Percentiles rank a stretch among this genome's conserved stretches.
Conservation (phyloP, 2,888 invertebrate species). For the Oscheius sp. region DNA sequence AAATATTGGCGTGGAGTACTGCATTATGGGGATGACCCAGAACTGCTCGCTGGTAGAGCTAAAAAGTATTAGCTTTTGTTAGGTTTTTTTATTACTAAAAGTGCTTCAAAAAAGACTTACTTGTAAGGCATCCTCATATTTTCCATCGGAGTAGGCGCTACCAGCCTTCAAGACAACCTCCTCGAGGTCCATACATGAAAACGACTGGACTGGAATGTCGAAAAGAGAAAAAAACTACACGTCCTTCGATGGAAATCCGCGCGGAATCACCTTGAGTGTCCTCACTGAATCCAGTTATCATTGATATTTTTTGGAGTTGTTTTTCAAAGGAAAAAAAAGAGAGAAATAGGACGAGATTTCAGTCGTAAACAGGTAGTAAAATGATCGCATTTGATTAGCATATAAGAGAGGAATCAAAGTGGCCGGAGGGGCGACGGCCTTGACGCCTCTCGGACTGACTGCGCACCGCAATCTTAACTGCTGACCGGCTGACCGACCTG, state of each 20-base stretch:
- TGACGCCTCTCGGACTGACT: constrained; percentile 14
- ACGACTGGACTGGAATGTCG: not conserved
- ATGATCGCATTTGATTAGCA: not conserved
- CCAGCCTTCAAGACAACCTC: constrained; percentile 28
- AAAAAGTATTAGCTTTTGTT: not conserved
- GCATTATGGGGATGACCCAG: constrained; percentile 39
- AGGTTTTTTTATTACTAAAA: not conserved
- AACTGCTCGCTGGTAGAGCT: constrained; percentile 33
- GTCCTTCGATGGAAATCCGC: constrained; percentile 20
- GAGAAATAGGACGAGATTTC: not conserved
- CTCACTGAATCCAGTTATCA: constrained; percentile 3
- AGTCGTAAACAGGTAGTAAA: not conserved
- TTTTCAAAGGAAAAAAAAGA: constrained; percentile 1
- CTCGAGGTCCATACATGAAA: constrained; percentile 17
- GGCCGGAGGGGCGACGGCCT: constrained; percentile 16
- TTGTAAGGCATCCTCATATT: constrained; percentile 30
- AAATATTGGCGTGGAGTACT: constrained; percentile 46
- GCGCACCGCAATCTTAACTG: constrained; percentile 5
- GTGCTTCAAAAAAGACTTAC: no score
- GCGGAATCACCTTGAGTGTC: constrained; percentile 24
- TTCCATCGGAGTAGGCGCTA: constrained; percentile 46
- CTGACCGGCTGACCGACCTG: not conserved
- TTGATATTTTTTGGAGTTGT: no score
- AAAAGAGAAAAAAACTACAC: not conserved
- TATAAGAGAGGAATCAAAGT: constrained; percentile 1